Evolutionary conservation across 2,113 vertebrate species (phyloP).

Genomic region (Daboia siamensis): DNA sequence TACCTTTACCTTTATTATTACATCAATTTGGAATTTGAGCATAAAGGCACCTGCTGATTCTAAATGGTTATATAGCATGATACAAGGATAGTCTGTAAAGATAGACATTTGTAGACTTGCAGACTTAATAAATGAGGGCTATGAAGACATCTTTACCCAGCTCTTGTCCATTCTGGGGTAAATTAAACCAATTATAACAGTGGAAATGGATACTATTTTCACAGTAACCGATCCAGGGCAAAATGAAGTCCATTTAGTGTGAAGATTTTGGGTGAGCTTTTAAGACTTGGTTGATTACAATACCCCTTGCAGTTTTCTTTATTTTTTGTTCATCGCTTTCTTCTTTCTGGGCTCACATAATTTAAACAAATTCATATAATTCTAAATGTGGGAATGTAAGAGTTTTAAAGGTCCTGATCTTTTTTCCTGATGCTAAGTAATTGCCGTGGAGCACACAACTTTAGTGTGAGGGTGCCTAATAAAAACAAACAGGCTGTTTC

Average conservation of each 20-base stretch:
- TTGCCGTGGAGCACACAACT: not conserved
- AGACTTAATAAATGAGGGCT: not conserved
- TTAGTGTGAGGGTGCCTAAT: not conserved
- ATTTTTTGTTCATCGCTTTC: not conserved
- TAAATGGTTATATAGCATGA: not conserved
- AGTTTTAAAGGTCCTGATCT: not conserved
- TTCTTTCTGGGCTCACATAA: not conserved
- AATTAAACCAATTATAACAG: not conserved
- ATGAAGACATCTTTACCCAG: not conserved
- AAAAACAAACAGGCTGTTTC: not conserved
- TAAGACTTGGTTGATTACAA: not conserved
- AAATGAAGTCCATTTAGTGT: not conserved
- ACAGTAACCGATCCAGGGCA: not conserved
- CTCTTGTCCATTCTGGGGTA: not conserved
- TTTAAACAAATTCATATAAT: not conserved
- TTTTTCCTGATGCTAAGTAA: not conserved
- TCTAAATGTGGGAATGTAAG: not conserved
- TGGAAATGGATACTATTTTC: not conserved
- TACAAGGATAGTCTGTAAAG: not conserved
- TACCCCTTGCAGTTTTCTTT: not conserved
- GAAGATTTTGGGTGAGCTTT: not conserved
- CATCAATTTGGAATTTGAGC: accelerated
- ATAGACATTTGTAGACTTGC: not conserved
- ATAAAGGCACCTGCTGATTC: not conserved
- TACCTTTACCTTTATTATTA: not conserved